A percentile compares a stretch with the other conserved stretches of the same genome.
phyloP scores from a whole-genome alignment of 2,888 invertebrate species.

The Protodeltote pygarga region DNA sequence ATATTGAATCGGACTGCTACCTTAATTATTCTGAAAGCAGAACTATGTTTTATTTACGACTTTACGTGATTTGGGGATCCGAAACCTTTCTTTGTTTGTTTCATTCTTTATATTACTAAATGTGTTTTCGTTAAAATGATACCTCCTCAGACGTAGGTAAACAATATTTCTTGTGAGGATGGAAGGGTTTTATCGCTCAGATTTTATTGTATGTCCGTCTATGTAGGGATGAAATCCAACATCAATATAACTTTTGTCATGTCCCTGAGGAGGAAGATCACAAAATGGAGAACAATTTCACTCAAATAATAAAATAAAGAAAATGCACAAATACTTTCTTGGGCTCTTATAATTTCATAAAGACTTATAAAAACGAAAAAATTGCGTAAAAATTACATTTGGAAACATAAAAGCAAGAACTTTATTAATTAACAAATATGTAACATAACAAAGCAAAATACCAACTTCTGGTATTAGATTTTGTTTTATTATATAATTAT shows the following conservation, averaged over 20 bases:
- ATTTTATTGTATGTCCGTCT: constrained; percentile 37
- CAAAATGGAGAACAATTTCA: constrained; percentile 20
- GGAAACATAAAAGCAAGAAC: background rate
- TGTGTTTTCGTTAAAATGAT: constrained; percentile 25
- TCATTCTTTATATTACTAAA: constrained; percentile 21
- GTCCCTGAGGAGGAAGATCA: constrained; percentile 20
- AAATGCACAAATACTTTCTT: constrained; percentile 13
- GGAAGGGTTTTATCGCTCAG: constrained; percentile 27
- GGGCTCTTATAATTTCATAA: background rate
- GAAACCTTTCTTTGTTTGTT: constrained; percentile 1
- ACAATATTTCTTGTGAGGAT: constrained; percentile 16
- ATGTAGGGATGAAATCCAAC: constrained; percentile 6
- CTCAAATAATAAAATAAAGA: constrained; percentile 24
- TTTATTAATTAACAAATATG: background rate
- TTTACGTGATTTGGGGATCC: background rate
- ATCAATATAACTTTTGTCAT: constrained; percentile 21
- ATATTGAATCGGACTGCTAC: background rate
- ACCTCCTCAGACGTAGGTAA: constrained; percentile 40
- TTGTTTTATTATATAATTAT: background rate
- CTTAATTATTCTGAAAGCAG: too few species aligned
- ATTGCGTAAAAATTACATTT: background rate
- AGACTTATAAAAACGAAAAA: background rate
- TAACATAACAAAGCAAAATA: background rate
- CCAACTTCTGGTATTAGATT: too few species aligned
- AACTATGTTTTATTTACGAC: too few species aligned